A percentile compares a stretch with the other conserved stretches of the same genome.
These are phyloP conservation scores for Microctonus brassicae DNA, from an alignment of 2,888 invertebrate species.

Conservation along the genomic window DNA sequence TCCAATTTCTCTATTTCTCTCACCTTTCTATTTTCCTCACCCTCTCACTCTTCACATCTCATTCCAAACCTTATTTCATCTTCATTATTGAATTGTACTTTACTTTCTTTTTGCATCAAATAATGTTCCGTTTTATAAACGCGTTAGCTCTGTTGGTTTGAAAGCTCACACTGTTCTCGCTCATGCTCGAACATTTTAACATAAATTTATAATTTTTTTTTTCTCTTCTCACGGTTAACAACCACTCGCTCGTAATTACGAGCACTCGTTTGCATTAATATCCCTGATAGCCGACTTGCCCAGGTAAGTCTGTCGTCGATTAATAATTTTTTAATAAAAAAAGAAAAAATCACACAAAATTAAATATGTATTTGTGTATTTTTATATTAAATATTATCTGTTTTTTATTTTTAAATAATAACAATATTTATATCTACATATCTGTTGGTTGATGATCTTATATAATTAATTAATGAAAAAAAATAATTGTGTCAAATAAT, in stretches of 20 bases:
- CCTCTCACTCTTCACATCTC: too few species aligned
- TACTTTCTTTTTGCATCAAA: slow-evolving; percentile 27
- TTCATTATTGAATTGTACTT: slow-evolving; percentile 13
- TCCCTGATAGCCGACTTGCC: slow-evolving; percentile 44
- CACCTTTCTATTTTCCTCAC: background rate
- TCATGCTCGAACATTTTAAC: background rate
- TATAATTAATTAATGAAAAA: background rate
- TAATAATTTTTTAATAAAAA: slow-evolving; percentile 25
- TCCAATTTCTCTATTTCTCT: slow-evolving; percentile 5
- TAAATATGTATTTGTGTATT: slow-evolving; percentile 8
- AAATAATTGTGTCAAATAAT: background rate
- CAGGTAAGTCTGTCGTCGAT: slow-evolving; percentile 48
- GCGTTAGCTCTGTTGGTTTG: slow-evolving; percentile 9
- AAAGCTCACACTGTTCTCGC: slow-evolving; percentile 1
- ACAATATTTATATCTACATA: background rate
- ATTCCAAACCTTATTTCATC: too few species aligned
- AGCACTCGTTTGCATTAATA: background rate
- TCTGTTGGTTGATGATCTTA: background rate
- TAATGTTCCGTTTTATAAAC: slow-evolving; percentile 24
- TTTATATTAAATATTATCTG: background rate
- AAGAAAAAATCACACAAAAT: too few species aligned
- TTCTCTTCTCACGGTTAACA: background rate
- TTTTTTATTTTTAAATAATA: background rate
- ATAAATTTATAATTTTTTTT: background rate
- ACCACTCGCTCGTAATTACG: background rate